phyloP scores from a whole-genome alignment of 1,140 invertebrate genomes.

The Drosophila nikananu region DNA sequence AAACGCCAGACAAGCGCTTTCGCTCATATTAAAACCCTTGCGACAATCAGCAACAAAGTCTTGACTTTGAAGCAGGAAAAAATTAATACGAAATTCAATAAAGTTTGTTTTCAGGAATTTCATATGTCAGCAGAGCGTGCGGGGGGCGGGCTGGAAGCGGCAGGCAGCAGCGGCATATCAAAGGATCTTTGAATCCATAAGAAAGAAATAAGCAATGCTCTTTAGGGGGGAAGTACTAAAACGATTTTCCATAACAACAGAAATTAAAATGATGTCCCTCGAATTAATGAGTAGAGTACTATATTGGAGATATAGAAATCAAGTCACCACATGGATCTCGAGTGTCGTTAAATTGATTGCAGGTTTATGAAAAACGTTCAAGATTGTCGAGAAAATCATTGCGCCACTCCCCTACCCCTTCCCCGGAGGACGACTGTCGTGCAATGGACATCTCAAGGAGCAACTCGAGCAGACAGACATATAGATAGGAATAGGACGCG shows the following conservation, averaged over 20 bases:
- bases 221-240: background rate
- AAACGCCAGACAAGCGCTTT: constrained; percentile 70
- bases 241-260: background rate
- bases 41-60: constrained; percentile 59
- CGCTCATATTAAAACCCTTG: constrained; percentile 65
- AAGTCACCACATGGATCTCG: background rate
- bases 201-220: constrained; percentile 8
- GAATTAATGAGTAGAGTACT: background rate
- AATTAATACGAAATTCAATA: constrained; percentile 80
- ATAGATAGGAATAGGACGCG: background rate
- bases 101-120: constrained; percentile 72
- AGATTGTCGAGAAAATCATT: constrained; percentile 3
- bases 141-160: constrained; percentile 13
- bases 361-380: constrained; percentile 12
- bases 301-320: background rate
- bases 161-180: background rate
- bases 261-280: background rate
- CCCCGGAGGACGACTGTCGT: background rate
- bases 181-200: background rate
- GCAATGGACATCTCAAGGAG: constrained; percentile 35
- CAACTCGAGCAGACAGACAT: constrained; percentile 22
- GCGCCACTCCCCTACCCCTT: background rate
- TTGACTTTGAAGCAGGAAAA: constrained; percentile 70
- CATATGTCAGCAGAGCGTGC: constrained; percentile 51
- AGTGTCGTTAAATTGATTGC: constrained; percentile 10